Base-by-base conservation (phyloP, 2,888 invertebrate species). In the Coleophora deauratella region DNA sequence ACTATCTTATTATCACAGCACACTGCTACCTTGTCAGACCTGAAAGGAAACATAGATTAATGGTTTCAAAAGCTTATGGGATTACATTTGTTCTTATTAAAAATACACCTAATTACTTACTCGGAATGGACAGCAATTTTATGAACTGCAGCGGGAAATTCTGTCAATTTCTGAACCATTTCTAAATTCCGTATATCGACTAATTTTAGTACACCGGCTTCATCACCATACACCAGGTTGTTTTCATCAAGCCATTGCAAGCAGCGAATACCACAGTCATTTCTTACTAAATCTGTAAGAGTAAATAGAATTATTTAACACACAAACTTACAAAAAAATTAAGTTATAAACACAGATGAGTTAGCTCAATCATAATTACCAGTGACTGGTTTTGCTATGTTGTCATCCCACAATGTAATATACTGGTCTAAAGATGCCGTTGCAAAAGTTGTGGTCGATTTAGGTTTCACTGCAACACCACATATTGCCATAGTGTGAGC, bases 381-480 rank as follows among this genome's bases (percentile, higher is more conserved):
- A 51, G 68, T 52, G 35, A 72, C 72, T 38, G 79, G 67, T 48
- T 66, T 67, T 9, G 57, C 57, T 30, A 62, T 58, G 54, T 72
- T 67, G 11, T 79, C 74, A 67, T 89, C 88, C 89, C 89, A 89
- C 21, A 90, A 51, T 37, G 86, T 78, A 31, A 87, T 70, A 56
- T 68, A 73, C 40, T 81, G 78, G 65, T 90, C 89, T 62, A 86
- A 62, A 27, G 86, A 81, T 4, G 86, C 84, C 1, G 90, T 88
- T 9, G 87, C 78, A 69, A 89, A 88, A 37, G 71, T 62, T 21
- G 73, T 69, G 9, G 62, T 65, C 35, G 87, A 80, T 15, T 69
- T 60, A 2, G 86, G 82, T 50, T 81, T 80, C n/a, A 81, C 82
- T 32, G 87, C 68, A 1, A 90, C 80, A 52, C 71, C 66, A 45